Percentiles rank a stretch among this genome's conserved stretches.
Conservation (phyloP, 1,140 invertebrate species). For the Brachionus angularis region DNA sequence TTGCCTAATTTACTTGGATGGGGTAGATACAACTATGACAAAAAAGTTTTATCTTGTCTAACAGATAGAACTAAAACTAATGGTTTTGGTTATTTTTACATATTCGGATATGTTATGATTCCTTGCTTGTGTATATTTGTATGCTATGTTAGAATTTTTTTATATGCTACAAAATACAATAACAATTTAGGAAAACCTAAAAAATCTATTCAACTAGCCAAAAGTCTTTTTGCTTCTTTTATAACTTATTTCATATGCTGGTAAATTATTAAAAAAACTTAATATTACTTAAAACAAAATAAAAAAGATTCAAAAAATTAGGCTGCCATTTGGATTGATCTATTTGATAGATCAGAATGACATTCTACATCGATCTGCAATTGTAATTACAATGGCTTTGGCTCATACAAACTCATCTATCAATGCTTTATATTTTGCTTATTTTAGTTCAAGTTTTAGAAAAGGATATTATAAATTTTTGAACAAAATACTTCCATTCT, state of each 20-base stretch:
- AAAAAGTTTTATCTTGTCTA: conserved; percentile 21
- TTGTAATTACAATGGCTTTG: conserved; percentile 1
- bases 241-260: conserved; percentile 36
- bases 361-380: neutral
- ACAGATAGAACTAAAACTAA: conserved; percentile 14
- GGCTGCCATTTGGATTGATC: conserved; percentile 32
- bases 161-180: conserved; percentile 1
- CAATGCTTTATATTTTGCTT: conserved; percentile 15
- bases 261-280: too few species aligned
- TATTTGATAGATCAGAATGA: conserved; percentile 13
- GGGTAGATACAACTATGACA: conserved; percentile 34
- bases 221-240: conserved; percentile 23
- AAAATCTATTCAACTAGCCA: conserved; percentile 2
- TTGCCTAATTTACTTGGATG: conserved; percentile 3
- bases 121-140: conserved; percentile 11
- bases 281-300: too few species aligned
- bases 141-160: conserved; percentile 25
- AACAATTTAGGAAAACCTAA: neutral
- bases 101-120: conserved; percentile 8
- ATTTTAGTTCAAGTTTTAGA: conserved; percentile 11
- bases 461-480: neutral
- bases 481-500: neutral
- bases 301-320: too few species aligned
- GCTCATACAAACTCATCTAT: conserved; percentile 12
- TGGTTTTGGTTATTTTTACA: conserved; percentile 25